Conservation (phyloP, 1,140 invertebrate genomes). For the Papilio polytes region DNA sequence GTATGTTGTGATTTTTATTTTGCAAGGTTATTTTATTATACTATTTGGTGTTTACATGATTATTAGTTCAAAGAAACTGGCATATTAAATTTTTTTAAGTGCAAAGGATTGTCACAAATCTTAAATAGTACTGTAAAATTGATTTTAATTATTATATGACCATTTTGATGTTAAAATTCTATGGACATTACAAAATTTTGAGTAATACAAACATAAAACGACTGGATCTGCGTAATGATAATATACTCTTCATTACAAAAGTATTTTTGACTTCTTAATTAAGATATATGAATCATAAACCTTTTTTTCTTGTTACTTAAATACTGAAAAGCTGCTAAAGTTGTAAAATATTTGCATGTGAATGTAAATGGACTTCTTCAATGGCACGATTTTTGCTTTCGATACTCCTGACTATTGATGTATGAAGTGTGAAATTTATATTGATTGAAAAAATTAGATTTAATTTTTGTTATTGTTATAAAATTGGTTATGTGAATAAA, state of each 20-base stretch:
- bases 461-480: background rate
- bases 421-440: background rate
- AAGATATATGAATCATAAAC: background rate
- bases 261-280: background rate
- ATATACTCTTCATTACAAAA: background rate
- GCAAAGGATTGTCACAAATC: background rate
- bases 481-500: background rate
- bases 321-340: background rate
- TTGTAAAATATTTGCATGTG: background rate
- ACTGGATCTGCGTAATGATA: background rate
- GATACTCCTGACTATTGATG: background rate
- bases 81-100: background rate
- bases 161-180: background rate
- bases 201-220: background rate
- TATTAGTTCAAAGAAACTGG: background rate
- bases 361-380: too few species aligned
- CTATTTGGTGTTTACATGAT: background rate
- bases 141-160: background rate
- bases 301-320: background rate
- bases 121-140: background rate
- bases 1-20: constrained; percentile 24
- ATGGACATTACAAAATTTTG: background rate
- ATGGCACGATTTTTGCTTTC: background rate
- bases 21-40: constrained; percentile 10
- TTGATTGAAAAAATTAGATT: background rate